Percentiles rank a stretch among this genome's conserved stretches.
Evolutionary conservation across 2,797 vertebrate genomes (phyloP).

Genomic region (Calcarius lapponicus): DNA sequence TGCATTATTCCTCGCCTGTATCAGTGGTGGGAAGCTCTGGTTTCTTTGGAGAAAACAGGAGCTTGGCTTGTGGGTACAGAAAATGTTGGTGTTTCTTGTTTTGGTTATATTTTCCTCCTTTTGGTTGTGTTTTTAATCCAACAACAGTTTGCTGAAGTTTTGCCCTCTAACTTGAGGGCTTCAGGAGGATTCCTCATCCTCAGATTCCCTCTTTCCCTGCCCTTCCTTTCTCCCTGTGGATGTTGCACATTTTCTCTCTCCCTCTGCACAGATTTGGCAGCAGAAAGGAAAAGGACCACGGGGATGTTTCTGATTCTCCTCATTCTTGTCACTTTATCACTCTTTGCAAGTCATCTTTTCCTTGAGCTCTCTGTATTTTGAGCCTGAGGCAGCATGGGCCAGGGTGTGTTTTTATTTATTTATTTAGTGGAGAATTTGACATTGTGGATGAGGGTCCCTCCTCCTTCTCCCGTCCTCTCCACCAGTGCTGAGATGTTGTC

Average conservation of each 20-base stretch:
- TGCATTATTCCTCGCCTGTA: neutral
- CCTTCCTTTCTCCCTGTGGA: neutral
- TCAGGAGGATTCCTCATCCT: neutral
- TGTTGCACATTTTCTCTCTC: neutral
- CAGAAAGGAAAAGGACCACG: neutral
- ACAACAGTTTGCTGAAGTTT: neutral
- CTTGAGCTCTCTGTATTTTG: neutral
- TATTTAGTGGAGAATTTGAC: neutral
- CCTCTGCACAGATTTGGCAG: neutral
- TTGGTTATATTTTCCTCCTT: fast-evolving
- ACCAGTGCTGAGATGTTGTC: neutral
- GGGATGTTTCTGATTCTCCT: neutral
- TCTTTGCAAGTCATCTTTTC: neutral
- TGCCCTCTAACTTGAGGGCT: neutral
- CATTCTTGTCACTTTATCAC: neutral
- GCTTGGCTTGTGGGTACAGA: neutral
- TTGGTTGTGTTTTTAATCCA: neutral
- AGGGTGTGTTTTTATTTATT: neutral
- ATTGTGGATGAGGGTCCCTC: neutral
- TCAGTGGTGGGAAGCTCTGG: neutral
- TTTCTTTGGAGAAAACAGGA: neutral
- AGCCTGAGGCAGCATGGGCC: neutral
- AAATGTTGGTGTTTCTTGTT: neutral
- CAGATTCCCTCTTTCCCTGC: neutral
- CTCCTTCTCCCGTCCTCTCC: neutral